Evolutionary conservation across 2,888 invertebrate species (phyloP), one percentile per base, ranked within the genome.

Genomic region (Kuschelorhynchus macadamiae): DNA sequence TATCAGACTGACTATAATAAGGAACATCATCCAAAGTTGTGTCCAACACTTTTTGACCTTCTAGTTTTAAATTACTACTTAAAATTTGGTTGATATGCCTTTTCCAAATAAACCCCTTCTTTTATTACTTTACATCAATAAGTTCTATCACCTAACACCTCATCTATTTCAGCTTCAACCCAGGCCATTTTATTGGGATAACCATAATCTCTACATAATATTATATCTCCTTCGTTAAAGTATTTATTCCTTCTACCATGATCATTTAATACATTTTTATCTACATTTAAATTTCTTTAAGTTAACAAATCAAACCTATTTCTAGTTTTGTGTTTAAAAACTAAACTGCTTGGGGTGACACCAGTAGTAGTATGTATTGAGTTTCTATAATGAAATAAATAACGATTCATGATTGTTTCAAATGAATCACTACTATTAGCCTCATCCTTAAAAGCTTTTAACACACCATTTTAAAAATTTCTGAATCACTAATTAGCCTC

Each of bases 81-180:
- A 25, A 25, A 8, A 55, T 55, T 16, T 55, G 55, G 25, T 55
- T 41, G n/a, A 55, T 5, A 16, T 55, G 55, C 16, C 55, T 55
- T 16, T 55, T 55, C 55, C 55, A 55, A 25, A 55, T 39, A 41
- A 44, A 41, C 8, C 16, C 16, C 25, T 39, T 55, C 55, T 8
- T 55, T 46, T 16, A 39, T 5, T 5, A 62, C 9, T 14, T 53
- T 62, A 42, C 52, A 62, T 1, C 55, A 62, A 53, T 62, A 62
- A 16, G 55, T 53, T 41, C 62, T 62, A 53, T 62, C 62, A 39
- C 52, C 62, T 62, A 62, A 39, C 7, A 62, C 52, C 32, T 62
- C 62, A 20, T 62, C 62, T 55, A 62, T 62, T 11, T 11, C 21
- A 30, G 36, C 39, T 25, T 52, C 52, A 9, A 41, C 53, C 62